Evolutionary conservation across 1,140 invertebrate species (phyloP), one percentile per base, ranked within the genome.

Genomic region (Bradynema listronoti): DNA sequence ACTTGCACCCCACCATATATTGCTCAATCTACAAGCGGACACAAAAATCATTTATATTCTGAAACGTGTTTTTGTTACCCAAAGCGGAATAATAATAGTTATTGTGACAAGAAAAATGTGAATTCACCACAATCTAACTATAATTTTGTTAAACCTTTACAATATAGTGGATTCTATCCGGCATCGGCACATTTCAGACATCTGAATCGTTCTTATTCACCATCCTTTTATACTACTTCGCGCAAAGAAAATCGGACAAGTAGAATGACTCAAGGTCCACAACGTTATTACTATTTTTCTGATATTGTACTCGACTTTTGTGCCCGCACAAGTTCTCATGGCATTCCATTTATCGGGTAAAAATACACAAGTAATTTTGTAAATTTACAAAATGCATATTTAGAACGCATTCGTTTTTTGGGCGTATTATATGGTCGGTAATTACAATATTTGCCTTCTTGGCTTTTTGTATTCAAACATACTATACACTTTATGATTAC

Each of bases 291-390:
- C 30, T 75, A 73, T 29, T 49, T 70, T 19, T 68, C 68, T 39
- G 55, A 69, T 7, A 63, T 77, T 45, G 63, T 65, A 34, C 39
- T 57, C n/a, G 74, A 78, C 47, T 77, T 77, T 55, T 78, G 74
- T 57, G 69, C 70, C 22, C 59, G 74, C 39, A 77, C 74, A 4
- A 68, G 56, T 50, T 76, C 72, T n/a, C 74, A 77, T 61, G 74
- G 74, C 46, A 77, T 77, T 63, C 74, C 74, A 34, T 73, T 74
- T 52, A 55, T 77, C 39, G 74, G 75, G 71, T 77, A 34, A 51
- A 32, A 22, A 36, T 9, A 34, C 11, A n/a, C 24, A 50, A 53
- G 56, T 29, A 9, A 22, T 63, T 53, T 24, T 43, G 5, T 6
- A 22, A 16, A 55, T 30, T n/a, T 51, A 22, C 22, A 42, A 34